Evolutionary conservation across 2,888 invertebrate genomes (phyloP).

Genomic region (Drosophila nr. perissopoda): DNA sequence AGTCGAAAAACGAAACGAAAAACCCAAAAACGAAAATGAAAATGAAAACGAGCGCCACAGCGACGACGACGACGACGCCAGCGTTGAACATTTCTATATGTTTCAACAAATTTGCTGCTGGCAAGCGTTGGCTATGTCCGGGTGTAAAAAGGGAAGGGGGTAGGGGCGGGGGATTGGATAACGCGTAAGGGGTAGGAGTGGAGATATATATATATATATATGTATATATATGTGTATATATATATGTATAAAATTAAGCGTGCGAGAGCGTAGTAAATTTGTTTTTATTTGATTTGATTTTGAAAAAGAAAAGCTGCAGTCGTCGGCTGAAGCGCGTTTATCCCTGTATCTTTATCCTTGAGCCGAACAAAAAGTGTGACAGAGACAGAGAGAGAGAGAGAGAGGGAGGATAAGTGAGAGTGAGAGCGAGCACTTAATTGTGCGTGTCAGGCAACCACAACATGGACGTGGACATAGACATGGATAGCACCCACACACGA

Average conservation of each 20-base stretch:
- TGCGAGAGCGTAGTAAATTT: conserved; percentile 70
- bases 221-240: fast-evolving
- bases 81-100: conserved; percentile 33
- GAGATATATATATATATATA: not conserved
- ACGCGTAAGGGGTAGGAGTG: not conserved
- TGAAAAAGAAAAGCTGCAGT: conserved; percentile 17
- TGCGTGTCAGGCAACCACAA: conserved; percentile 76
- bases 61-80: conserved; percentile 11
- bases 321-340: conserved; percentile 23
- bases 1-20: conserved; percentile 47
- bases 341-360: conserved; percentile 63
- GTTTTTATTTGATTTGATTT: conserved; percentile 76
- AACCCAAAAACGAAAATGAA: conserved; percentile 35
- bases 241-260: conserved; percentile 35
- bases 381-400: not conserved
- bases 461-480: conserved; percentile 40
- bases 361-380: conserved; percentile 12
- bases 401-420: conserved; percentile 9
- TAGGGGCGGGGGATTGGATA: not conserved
- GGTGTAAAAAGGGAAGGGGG: not conserved
- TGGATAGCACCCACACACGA: conserved; percentile 47
- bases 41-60: conserved; percentile 31
- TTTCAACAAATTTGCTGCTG: conserved; percentile 20
- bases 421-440: conserved; percentile 66
- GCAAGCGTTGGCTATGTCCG: not conserved